Evolutionary conservation across 64 coral and sea anemone genomes (phyloP), one percentile per base, ranked within the genome.

Genomic region (Acropora yongei): DNA sequence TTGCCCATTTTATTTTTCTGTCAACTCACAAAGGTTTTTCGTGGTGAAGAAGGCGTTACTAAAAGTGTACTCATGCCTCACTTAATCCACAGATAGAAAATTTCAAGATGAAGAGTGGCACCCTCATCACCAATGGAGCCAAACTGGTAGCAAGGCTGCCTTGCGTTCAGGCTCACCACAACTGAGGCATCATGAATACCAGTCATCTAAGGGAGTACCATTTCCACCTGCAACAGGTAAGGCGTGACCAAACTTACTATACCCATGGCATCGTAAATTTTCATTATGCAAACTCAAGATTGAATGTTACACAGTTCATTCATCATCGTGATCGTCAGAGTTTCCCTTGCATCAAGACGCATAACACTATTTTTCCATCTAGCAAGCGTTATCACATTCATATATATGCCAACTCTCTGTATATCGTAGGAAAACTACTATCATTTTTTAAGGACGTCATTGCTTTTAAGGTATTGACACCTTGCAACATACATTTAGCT

Each of bases 151-250:
- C 14, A 19, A 60, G 11, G 1, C 47, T 19, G 6, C 30, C 30
- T 30, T 41, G 16, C 68, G 76, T 48, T 66, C 83, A 58, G 90
- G 42, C 4, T 49, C 86, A 10, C 90, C 92, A 44, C 79, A 83
- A 14, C 88, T 93, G 0, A 91, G 72, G 10, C 97, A 99, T 57
- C 89, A 93, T 44, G 94, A 99, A 75, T 99, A 99, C 20, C 94
- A 90, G 75, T 90, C 94, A 45, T 44, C 91, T 11, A 68, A 57
- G n/a, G 97, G 97, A 44, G 97, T 99, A 3, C 84, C 97, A 6
- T 99, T 99, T 73, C 97, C 97, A 47, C 60, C 66, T 49, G 88
- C 92, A 19, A 91, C 95, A 91, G 95, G 95, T 97, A 91, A 1
- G 4, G 8, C 19, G 4, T 30, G 30, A 1, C 0, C 17, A 71